These are phyloP conservation scores for Drosophila antonietae DNA, from an alignment of 2,888 invertebrate species.

Conservation along the genomic window DNA sequence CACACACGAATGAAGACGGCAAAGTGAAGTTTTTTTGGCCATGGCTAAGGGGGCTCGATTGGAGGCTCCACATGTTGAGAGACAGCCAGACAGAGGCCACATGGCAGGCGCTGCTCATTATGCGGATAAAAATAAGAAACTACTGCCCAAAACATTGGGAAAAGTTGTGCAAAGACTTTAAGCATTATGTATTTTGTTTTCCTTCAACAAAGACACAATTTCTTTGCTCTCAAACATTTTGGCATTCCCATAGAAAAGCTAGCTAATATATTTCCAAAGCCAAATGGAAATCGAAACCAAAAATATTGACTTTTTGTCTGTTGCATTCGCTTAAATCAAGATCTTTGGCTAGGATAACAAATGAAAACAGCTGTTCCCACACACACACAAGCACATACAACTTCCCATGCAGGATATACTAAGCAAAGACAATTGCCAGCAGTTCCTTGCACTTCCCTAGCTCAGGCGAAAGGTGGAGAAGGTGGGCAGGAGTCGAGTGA, in stretches of 20 bases:
- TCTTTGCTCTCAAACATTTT: no score
- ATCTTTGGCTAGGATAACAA: constrained; percentile 20
- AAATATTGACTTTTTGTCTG: constrained; percentile 4
- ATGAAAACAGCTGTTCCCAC: constrained; percentile 32
- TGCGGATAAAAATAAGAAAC: constrained; percentile 5
- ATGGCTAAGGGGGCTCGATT: background rate
- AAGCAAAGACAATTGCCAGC: constrained; percentile 45
- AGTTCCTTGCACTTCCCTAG: constrained; percentile 31
- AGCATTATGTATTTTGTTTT: background rate
- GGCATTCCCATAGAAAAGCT: background rate
- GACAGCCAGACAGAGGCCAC: constrained; percentile 31
- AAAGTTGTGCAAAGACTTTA: constrained; percentile 6
- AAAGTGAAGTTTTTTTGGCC: no score
- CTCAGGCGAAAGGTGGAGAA: constrained; percentile 9
- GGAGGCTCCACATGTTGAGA: constrained; percentile 50
- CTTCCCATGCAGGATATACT: background rate
- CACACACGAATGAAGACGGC: constrained; percentile 8
- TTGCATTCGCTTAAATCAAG: constrained; percentile 2
- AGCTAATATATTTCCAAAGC: background rate
- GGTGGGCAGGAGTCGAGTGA: background rate
- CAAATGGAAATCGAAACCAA: background rate
- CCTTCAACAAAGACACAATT: no score
- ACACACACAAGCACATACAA: background rate
- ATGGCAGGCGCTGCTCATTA: constrained; percentile 22
- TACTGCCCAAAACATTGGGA: background rate